Percentiles rank a stretch among this genome's conserved stretches.
phyloP scores from a whole-genome alignment of 2,797 vertebrate genomes.

The Hippocampus kuda region DNA sequence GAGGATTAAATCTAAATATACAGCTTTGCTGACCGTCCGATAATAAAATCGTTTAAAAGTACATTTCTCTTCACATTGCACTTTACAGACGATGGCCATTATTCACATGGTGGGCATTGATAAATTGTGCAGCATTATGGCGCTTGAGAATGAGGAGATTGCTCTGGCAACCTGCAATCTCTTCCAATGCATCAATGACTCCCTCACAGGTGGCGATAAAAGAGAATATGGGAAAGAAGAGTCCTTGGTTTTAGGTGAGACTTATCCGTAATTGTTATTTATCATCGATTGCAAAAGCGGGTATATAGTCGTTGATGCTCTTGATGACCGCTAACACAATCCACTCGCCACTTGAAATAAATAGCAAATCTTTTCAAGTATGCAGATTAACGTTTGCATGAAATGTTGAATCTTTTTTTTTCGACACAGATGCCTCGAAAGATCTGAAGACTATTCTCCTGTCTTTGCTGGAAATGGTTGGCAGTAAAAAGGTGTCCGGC shows the following conservation, averaged over 20 bases:
- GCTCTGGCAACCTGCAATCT: constrained; percentile 81
- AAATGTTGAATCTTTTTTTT: not conserved
- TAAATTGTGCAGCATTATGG: constrained; percentile 86
- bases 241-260: constrained; percentile 80
- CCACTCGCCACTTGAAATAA: no score
- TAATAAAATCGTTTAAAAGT: not conserved
- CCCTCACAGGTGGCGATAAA: constrained; percentile 78
- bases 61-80: constrained; percentile 2
- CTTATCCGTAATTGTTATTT: not conserved
- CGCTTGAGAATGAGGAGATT: constrained; percentile 80
- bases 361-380: no score
- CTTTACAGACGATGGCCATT: constrained; percentile 78
- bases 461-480: constrained; percentile 83
- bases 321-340: no score
- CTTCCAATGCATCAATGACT: constrained; percentile 83
- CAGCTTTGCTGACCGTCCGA: not conserved
- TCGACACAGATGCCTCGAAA: constrained; percentile 74
- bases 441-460: constrained; percentile 80
- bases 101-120: constrained; percentile 75
- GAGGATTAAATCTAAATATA: constrained; percentile 30
- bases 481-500: constrained; percentile 83
- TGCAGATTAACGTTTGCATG: not conserved
- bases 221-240: constrained; percentile 84
- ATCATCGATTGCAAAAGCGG: not conserved
- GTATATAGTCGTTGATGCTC: no score